phyloP scores from a whole-genome alignment of 2,888 invertebrate species.

The Argynnis bischoffii region DNA sequence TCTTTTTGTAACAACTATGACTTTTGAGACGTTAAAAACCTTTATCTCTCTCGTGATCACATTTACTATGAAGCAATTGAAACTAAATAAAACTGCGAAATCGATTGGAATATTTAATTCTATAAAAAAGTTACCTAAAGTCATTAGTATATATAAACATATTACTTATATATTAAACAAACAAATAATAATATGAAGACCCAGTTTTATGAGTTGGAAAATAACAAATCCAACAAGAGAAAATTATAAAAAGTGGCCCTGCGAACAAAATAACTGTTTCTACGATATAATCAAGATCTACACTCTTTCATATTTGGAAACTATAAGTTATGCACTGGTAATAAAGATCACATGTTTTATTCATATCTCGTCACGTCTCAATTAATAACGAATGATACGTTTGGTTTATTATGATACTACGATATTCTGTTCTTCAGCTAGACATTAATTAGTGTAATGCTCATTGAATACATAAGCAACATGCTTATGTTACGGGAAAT shows the following conservation, averaged over 20 bases:
- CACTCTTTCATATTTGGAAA: slow-evolving; percentile 38
- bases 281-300: slow-evolving; percentile 28
- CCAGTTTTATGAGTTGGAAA: not conserved
- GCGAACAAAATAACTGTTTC: slow-evolving; percentile 54
- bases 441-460: slow-evolving; percentile 26
- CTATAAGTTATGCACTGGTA: slow-evolving; percentile 44
- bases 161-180: too few species aligned
- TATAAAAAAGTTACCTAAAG: too few species aligned
- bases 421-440: slow-evolving; percentile 30
- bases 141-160: too few species aligned
- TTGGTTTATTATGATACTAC: slow-evolving; percentile 51
- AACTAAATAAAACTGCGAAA: too few species aligned
- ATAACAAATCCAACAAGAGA: slow-evolving; percentile 21
- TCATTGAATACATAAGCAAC: slow-evolving; percentile 26
- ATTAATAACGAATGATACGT: slow-evolving; percentile 60
- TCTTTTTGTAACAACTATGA: too few species aligned
- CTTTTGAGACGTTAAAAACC: too few species aligned
- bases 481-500: slow-evolving; percentile 2
- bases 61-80: too few species aligned
- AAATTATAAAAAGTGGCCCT: slow-evolving; percentile 58
- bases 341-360: slow-evolving; percentile 43
- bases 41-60: too few species aligned
- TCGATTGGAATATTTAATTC: too few species aligned
- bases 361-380: slow-evolving; percentile 58
- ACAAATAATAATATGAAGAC: too few species aligned